Evolutionary conservation across 2,888 invertebrate genomes (phyloP), one percentile per base, ranked within the genome.

Genomic region (Gortyna flavago): DNA sequence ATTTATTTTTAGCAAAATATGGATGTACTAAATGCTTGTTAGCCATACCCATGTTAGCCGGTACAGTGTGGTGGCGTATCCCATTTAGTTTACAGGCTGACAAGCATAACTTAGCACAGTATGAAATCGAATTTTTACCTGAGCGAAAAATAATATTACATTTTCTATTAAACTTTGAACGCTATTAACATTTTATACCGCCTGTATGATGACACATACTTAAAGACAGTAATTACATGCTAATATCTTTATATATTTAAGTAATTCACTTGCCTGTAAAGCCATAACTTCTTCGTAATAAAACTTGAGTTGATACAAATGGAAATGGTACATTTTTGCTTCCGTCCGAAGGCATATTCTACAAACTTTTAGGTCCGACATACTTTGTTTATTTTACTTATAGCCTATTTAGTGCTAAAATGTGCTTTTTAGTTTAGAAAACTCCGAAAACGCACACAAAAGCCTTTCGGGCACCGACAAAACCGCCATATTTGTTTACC

Each of bases 281-380:
- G 91, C 91, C 86, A 93, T 91, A 67, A 95, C 89, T 90, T 94
- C 94, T 90, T 95, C 95, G 80, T 95, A 95, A 85, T 92, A 93
- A 29, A 90, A 91, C 83, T 93, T 93, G 0, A 95, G 88, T 72
- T 93, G 90, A 89, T 88, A 92, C 80, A 86, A 88, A 87, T 93
- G 89, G 69, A 89, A 90, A 80, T 91, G 89, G 77, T 93, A 95
- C 77, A 93, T 87, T 86, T 93, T 95, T 13, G 89, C 87, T 44
- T 93, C 92, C 2, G 93, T 93, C 38, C 89, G 88, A 67, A 95
- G 88, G 72, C 95, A 95, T 87, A 95, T 93, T 76, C 95, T 90
- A 79, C 95, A 95, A 81, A 94, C 91, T 89, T 92, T 93, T 35
- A 93, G 67, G 57, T 93, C 91, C 41, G 91, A 81, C 93, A 93